Evolutionary conservation across 1,140 invertebrate genomes (phyloP).

Genomic region (Drosophila insularis): DNA sequence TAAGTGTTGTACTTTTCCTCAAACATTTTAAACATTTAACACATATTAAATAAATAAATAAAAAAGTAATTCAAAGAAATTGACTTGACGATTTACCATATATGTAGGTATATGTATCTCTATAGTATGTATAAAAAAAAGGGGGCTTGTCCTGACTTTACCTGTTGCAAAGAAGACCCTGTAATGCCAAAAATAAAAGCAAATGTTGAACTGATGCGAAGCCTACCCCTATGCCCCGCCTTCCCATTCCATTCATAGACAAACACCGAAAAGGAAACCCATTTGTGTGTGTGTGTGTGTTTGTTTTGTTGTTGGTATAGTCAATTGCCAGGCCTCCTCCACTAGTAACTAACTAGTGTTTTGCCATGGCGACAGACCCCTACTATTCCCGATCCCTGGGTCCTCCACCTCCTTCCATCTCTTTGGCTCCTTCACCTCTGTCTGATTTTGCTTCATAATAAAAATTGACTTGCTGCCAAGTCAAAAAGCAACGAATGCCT

Average conservation of each 20-base stretch:
- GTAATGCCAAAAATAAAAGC: slow-evolving; percentile 19
- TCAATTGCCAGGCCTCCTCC: slow-evolving; percentile 69
- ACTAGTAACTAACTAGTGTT: slow-evolving; percentile 20
- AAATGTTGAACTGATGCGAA: slow-evolving; percentile 22
- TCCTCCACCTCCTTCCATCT: not conserved
- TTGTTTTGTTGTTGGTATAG: slow-evolving; percentile 41
- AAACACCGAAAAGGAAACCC: slow-evolving; percentile 61
- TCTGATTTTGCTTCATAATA: slow-evolving; percentile 4
- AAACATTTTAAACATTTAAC: no score
- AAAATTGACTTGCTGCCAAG: slow-evolving; percentile 66
- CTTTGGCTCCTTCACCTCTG: no score
- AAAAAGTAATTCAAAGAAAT: no score
- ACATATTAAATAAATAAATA: no score
- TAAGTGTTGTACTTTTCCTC: no score
- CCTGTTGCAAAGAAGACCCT: slow-evolving; percentile 37
- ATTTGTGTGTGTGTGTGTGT: slow-evolving; percentile 18
- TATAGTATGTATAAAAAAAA: slow-evolving; percentile 4
- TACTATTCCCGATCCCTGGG: not conserved
- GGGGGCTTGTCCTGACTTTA: slow-evolving; percentile 30
- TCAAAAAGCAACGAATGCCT: slow-evolving; percentile 39
- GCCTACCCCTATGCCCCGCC: not conserved
- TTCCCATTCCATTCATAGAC: not conserved
- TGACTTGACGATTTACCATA: no score
- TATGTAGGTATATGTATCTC: no score
- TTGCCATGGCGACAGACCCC: slow-evolving; percentile 42